phyloP scores from a whole-genome alignment of 1,140 invertebrate genomes.

The Drosophila pachea region DNA sequence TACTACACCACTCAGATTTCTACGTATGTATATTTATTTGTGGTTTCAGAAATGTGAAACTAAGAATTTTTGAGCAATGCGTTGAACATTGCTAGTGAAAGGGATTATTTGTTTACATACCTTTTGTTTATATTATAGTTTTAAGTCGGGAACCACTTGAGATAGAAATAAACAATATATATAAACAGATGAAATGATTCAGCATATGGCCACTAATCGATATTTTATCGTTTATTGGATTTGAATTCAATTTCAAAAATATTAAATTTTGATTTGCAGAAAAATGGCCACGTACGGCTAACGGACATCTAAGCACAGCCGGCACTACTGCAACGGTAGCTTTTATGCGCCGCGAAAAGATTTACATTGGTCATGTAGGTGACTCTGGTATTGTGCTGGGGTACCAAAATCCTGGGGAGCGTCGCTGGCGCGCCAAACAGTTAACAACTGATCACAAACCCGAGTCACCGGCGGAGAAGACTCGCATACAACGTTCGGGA shows the following conservation, averaged over 20 bases:
- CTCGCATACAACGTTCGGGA: constrained; percentile 91
- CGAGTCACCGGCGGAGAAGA: constrained; percentile 91
- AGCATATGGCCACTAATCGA: not conserved
- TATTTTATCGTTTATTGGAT: not conserved
- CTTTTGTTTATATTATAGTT: no score
- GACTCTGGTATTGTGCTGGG: constrained; percentile 97
- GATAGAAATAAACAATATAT: not conserved
- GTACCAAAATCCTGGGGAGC: constrained; percentile 84
- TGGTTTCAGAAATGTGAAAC: no score
- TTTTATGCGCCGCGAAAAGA: constrained; percentile 95
- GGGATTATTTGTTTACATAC: no score
- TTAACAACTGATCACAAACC: constrained; percentile 97
- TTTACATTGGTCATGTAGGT: constrained; percentile 98
- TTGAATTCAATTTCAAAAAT: not conserved
- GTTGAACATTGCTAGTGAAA: no score
- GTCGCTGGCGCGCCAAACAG: constrained; percentile 87
- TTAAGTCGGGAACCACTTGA: no score
- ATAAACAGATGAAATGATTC: not conserved
- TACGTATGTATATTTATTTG: not conserved
- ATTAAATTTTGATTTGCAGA: constrained; percentile 80
- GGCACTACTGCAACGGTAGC: constrained; percentile 97
- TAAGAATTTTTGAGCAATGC: no score
- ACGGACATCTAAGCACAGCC: constrained; percentile 95
- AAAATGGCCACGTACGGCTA: constrained; percentile 95
- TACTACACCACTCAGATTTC: constrained; percentile 10